Percentiles rank a stretch among this genome's conserved stretches.
Conservation (phyloP, 2,113 vertebrate genomes). For the Mormoops blainvillei region DNA sequence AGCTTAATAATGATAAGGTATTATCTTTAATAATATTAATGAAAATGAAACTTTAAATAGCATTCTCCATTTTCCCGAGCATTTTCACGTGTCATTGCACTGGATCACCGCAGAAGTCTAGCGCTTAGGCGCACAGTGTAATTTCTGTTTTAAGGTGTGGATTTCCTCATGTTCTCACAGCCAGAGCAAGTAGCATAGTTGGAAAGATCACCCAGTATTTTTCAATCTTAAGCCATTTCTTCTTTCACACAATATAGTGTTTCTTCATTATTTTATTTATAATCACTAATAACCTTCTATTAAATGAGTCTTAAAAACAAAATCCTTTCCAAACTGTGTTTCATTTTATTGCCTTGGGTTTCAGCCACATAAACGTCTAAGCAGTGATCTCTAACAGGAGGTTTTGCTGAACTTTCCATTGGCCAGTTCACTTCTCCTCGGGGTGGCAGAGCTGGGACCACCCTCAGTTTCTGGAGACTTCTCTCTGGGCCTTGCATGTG, state of each 20-base stretch:
- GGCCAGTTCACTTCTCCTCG: neutral
- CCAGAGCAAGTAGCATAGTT: neutral
- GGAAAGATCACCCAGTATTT: neutral
- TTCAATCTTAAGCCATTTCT: neutral
- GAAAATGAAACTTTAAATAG: conserved; percentile 7
- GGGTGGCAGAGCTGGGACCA: neutral
- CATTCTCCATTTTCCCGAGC: neutral
- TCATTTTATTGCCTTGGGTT: neutral
- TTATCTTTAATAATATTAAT: conserved; percentile 18
- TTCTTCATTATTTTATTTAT: neutral
- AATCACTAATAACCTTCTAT: neutral
- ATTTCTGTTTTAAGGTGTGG: neutral
- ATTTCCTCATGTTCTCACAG: neutral
- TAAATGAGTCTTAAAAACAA: neutral
- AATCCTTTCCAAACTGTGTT: neutral
- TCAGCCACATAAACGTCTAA: neutral
- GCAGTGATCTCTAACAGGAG: neutral
- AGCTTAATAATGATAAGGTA: neutral
- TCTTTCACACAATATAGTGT: neutral
- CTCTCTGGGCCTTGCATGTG: neutral
- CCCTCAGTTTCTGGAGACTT: neutral
- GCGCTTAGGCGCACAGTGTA: neutral
- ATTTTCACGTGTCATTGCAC: neutral
- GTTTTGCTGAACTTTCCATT: neutral
- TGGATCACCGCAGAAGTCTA: neutral